Evolutionary conservation across 2,888 invertebrate genomes (phyloP), one percentile per base, ranked within the genome.

Genomic region (Drosophila antonietae): DNA sequence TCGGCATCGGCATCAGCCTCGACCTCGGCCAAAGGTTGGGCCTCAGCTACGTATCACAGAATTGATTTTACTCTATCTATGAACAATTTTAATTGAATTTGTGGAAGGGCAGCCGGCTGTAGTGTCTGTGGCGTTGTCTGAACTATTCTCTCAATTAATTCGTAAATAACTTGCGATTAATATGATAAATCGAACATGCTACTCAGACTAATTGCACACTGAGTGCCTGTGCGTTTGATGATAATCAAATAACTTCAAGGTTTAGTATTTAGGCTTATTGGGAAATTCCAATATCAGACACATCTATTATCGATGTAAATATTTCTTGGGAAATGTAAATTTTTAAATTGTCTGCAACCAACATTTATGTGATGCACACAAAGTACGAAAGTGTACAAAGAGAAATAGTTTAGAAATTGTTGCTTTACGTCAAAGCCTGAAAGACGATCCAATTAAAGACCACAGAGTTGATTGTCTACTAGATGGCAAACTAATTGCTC

Each of bases 11-110:
- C 39, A 2, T 39, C 15, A n/a, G 1, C 39, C 15, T 44, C 20
- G 18, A 0, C 52, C 15, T 44, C 20, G 18, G 1, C 52, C 46
- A 12, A n/a, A 31, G 46, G 41, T 46, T 68, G 72, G 2, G 14
- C 37, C 47, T 47, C 39, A 62, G 68, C 61, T 75, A 68, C 47
- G 49, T 71, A 66, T 74, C 74, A 58, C 58, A 52, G 61, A 58
- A 78, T 75, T 66, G 75, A 78, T 64, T 79, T 78, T 58, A 33
- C 28, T 52, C 64, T 41, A 51, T 57, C 53, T 66, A 44, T 46
- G 69, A 77, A 63, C 62, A 56, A 70, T 68, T 83, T 85, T 86
- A 83, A 81, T 83, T 84, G 75, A 81, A 81, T 80, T 83, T 78
- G 63, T 56, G 41, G 61, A 58, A 55, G 61, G 68, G 61, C 64